Conservation (phyloP, 2,113 vertebrate species). For the Pandion haliaetus region DNA sequence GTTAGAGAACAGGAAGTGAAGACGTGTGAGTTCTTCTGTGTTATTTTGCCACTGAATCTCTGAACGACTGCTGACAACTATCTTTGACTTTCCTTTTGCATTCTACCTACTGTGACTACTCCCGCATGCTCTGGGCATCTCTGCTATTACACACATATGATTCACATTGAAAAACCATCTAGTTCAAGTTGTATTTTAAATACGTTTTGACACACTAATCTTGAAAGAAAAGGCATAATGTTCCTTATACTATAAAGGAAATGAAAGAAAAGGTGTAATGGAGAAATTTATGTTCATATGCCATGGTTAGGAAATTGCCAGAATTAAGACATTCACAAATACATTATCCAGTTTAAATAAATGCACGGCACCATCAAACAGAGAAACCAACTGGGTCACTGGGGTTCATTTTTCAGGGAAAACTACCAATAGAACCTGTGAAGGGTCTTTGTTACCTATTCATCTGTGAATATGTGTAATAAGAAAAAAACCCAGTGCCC, state of each 20-base stretch:
- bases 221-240: background rate
- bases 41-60: background rate
- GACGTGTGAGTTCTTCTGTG: rapidly evolving
- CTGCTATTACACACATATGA: background rate
- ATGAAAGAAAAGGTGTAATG: background rate
- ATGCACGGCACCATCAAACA: background rate
- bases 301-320: background rate
- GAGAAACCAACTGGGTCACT: background rate
- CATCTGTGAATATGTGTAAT: background rate
- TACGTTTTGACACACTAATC: background rate
- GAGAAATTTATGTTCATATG: background rate
- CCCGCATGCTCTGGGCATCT: background rate
- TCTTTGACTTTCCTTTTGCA: background rate
- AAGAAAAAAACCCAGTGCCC: background rate
- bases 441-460: background rate
- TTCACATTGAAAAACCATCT: background rate
- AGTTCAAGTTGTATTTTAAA: background rate
- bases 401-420: background rate
- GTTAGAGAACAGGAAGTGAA: background rate
- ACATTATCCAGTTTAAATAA: background rate
- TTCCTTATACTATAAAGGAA: background rate
- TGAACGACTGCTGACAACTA: background rate
- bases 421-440: background rate
- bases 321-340: background rate
- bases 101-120: background rate